Conservation (phyloP, 1,140 invertebrate species). For the Epicauta chinensis region DNA sequence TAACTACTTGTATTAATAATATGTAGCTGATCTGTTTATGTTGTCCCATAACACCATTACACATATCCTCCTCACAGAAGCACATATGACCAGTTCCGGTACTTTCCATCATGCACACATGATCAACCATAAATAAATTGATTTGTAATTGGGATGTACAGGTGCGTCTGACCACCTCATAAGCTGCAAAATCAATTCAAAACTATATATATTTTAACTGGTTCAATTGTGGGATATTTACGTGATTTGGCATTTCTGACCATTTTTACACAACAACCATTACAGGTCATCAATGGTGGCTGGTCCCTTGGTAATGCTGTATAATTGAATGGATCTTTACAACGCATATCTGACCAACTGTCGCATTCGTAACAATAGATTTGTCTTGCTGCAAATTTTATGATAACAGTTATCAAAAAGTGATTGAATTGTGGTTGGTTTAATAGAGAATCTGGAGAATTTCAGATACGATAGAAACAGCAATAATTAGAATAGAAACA, state of each 20-base stretch:
- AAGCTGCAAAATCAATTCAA: constrained; percentile 55
- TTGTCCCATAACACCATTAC: constrained; percentile 54
- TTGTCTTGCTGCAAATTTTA: constrained; percentile 58
- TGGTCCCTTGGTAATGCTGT: constrained; percentile 77
- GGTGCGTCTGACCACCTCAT: constrained; percentile 80
- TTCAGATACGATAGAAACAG: not conserved
- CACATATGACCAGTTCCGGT: constrained; percentile 95
- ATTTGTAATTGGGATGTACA: constrained; percentile 90
- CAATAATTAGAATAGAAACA: no score
- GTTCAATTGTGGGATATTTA: constrained; percentile 51
- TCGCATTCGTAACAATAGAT: constrained; percentile 93
- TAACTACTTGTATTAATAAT: constrained; percentile 25
- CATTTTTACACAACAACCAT: constrained; percentile 93
- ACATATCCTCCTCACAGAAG: constrained; percentile 96
- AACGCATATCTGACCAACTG: constrained; percentile 79
- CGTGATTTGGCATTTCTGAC: constrained; percentile 81
- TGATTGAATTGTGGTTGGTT: no score
- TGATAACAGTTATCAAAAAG: not conserved
- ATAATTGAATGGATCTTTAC: constrained; percentile 90
- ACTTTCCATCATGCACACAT: constrained; percentile 97
- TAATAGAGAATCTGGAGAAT: not conserved
- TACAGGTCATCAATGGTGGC: constrained; percentile 76
- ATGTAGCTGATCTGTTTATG: constrained; percentile 5
- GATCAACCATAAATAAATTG: constrained; percentile 96
- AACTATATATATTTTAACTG: not conserved